Evolutionary conservation across 1,140 invertebrate genomes (phyloP).

Genomic region (Drosophila watanabei): DNA sequence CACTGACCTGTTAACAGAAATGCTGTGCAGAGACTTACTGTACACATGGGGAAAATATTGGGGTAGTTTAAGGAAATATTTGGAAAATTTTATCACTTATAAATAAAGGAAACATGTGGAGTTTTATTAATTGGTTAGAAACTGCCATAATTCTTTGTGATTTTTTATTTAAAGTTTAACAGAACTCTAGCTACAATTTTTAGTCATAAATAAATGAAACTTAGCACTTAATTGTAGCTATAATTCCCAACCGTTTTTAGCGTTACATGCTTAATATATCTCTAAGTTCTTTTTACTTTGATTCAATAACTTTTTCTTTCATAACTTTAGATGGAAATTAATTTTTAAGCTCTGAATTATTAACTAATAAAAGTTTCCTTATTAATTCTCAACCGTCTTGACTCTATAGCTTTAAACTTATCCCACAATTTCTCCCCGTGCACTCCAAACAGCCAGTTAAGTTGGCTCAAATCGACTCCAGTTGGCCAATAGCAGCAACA

Average conservation of each 20-base stretch:
- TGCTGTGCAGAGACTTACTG: conserved; percentile 69
- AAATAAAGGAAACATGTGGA: background rate
- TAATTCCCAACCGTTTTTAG: background rate
- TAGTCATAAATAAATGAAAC: background rate
- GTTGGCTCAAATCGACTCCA: conserved; percentile 38
- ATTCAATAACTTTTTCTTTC: too few species aligned
- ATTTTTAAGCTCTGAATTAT: background rate
- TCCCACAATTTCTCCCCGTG: background rate
- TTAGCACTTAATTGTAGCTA: background rate
- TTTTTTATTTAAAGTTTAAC: background rate
- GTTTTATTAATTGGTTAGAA: too few species aligned
- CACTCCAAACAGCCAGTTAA: conserved; percentile 31
- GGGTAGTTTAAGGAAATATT: background rate
- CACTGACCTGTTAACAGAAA: conserved; percentile 83
- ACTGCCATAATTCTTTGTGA: too few species aligned
- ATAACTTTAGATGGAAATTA: too few species aligned
- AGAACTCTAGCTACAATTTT: background rate
- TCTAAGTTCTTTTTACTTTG: too few species aligned
- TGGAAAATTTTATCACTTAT: background rate
- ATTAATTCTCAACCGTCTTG: background rate
- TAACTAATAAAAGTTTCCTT: background rate
- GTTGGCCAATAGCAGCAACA: conserved; percentile 52
- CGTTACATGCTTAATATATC: background rate
- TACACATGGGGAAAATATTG: background rate
- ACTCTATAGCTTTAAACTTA: too few species aligned